Base-by-base conservation (phyloP, 1,140 invertebrate genomes). In the Leguminivora glycinivorella region DNA sequence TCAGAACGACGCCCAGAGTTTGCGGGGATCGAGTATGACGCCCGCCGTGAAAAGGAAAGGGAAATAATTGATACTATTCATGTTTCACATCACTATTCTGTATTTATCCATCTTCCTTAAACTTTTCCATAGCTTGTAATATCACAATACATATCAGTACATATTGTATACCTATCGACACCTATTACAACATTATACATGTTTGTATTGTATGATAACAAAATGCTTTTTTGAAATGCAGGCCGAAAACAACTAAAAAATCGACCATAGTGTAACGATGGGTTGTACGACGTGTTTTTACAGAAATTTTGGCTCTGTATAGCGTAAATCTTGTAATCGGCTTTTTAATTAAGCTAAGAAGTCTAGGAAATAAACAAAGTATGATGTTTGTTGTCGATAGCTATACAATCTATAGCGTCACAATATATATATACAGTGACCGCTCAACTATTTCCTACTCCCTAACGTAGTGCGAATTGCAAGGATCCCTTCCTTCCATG, bases 11-110 rank as follows among this genome's bases (percentile, higher is more conserved):
- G 70, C 75, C 4, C 72, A 76, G 34, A 83, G 77, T 63, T 69
- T 82, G 29, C 77, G 91, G 76, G 83, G 90, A 1, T 74, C 88
- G 19, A 92, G 92, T 72, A 83, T 87, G 31, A 92, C 92, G 5
- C 92, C 92, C 25, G 92, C 83, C 29, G 79, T 85, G 5, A 92
- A 91, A 76, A 91, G 91, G 78, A 92, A 92, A 85, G 89, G 89
- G 72, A 92, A 92, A 91, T 92, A 90, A 91, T 69, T 77, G 76
- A 80, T 75, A 85, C 76, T 70, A 75, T 80, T 79, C 70, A 52
- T 75, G 74, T 82, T 84, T 87, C 76, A 76, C 80, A 84, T 85
- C 75, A 83, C 82, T 83, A 81, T 84, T 84, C 80, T 90, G 76
- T 86, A 86, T 85, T 88, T 84, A 87, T 87, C 79, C 82, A 87